Base-by-base conservation (phyloP, 2,113 vertebrate species). In the Amphiprion percula region DNA sequence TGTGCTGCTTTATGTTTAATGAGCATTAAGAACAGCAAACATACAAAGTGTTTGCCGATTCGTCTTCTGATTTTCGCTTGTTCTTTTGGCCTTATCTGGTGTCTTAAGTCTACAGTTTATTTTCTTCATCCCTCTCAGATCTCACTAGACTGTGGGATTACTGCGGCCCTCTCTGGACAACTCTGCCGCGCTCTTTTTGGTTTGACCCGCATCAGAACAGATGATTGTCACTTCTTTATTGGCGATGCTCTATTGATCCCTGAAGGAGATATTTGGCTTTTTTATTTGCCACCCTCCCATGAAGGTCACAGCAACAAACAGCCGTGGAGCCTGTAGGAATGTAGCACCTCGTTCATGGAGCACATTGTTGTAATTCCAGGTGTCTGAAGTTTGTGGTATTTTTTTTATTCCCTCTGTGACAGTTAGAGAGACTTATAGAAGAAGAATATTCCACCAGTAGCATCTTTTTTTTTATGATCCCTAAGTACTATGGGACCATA, bases 61-160 rank as follows among this genome's bases (percentile, higher is more conserved):
- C 21, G 14, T 12, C 39, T 30, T 44, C 15, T 69, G 24, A 37
- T 78, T 59, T 58, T 2, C 46, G 4, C 30, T 30, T 30, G 30
- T 30, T 30, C 30, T 21, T 17, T 39, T 37, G 33, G 16, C 72
- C 59, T 24, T 56, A 46, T 50, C 63, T 55, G 54, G 26, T 54
- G 39, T 66, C 54, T 64, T 37, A 33, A 84, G 79, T 86, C 50
- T 83, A 11, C 66, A 70, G 56, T 83, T 80, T 73, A 56, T 80
- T 63, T 77, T 75, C 59, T 56, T 76, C 14, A 67, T 66, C 49
- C 63, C 24, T 44, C 28, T 65, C 41, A 82, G 19, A 78, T 75
- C 53, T 68, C 68, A 21, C 62, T 50, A 68, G 59, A 63, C 61
- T 23, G 54, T 33, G 55, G 72, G 72, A 84, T 80, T 66, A 52